Evolutionary conservation across 2,797 vertebrate species (phyloP), one percentile per base, ranked within the genome.

Genomic region (Tachyglossus aculeatus): DNA sequence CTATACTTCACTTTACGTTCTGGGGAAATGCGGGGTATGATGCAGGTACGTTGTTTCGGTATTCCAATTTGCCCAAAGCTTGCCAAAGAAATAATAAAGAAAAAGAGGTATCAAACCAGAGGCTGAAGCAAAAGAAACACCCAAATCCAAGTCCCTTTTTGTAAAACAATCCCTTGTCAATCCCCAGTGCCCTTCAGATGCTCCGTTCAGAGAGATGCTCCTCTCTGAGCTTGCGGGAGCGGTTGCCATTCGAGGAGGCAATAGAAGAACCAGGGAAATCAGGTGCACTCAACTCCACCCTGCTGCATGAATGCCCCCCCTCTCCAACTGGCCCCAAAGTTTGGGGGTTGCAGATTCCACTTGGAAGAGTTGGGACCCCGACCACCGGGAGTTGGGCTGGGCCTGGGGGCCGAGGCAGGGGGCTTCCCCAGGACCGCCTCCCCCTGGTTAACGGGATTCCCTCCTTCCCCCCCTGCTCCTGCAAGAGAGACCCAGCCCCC

Each of bases 141-240:
- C n/a, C n/a, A n/a, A n/a, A n/a, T n/a, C n/a, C n/a, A n/a, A n/a
- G n/a, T n/a, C n/a, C n/a, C n/a, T n/a, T n/a, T n/a, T n/a, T n/a
- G n/a, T n/a, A n/a, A n/a, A n/a, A n/a, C n/a, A n/a, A n/a, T 33
- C 52, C 44, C 40, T 32, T 51, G 18, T 34, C 50, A 53, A 47
- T 11, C 8, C 31, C 27, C 50, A 74, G 61, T 36, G 77, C 51
- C 64, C 40, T 74, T 54, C 41, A 64, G 29, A 19, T 21, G 29
- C 34, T 15, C 0, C 0, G 22, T 16, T 13, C 0, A 7, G 0
- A 2, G n/a, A 47, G 5, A 33, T 0, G 15, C 36, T 36, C 32
- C 25, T 1, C 4, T 3, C 37, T 7, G 37, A 39, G 8, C 1
- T 6, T 9, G 27, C 56, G 9, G 60, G 45, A 45, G 27, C 39